These are phyloP conservation scores for Epirrhoe tristata DNA, from an alignment of 2,888 invertebrate species.

Conservation along the genomic window DNA sequence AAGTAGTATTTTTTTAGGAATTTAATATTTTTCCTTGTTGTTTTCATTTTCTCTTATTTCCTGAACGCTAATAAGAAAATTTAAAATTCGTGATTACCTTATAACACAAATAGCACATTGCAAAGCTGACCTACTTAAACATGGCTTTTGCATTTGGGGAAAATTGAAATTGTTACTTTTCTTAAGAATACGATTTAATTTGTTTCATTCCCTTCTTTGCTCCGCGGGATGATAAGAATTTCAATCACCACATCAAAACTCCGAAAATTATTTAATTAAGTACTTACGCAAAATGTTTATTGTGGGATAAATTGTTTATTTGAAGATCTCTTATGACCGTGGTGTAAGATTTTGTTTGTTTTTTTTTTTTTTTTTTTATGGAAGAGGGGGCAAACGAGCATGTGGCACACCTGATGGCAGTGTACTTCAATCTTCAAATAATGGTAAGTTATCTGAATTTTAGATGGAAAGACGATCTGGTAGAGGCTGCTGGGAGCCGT, in stretches of 20 bases:
- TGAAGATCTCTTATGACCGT: not conserved
- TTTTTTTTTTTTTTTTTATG: no score
- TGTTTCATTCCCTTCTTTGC: slow-evolving; percentile 22
- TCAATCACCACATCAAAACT: slow-evolving; percentile 40
- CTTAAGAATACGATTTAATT: slow-evolving; percentile 30
- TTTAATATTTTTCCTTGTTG: slow-evolving; percentile 11
- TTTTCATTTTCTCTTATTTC: slow-evolving; percentile 17
- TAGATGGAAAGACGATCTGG: no score
- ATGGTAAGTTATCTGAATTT: no score
- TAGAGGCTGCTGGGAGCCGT: no score
- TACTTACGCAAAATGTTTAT: slow-evolving; percentile 9
- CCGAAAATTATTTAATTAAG: slow-evolving; percentile 39
- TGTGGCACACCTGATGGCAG: no score
- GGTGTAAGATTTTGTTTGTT: no score
- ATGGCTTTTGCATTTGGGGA: slow-evolving; percentile 36
- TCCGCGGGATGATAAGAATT: slow-evolving; percentile 43
- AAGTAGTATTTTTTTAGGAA: no score
- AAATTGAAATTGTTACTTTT: slow-evolving; percentile 44
- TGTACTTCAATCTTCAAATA: no score
- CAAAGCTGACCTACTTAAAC: slow-evolving; percentile 39
- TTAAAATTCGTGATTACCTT: slow-evolving; percentile 23
- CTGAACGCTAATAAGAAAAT: slow-evolving; percentile 31
- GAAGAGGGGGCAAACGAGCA: no score
- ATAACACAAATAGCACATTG: slow-evolving; percentile 31
- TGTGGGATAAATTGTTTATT: not conserved